These are phyloP conservation scores for Xestia xanthographa DNA, from an alignment of 2,888 invertebrate genomes.

Conservation along the genomic window DNA sequence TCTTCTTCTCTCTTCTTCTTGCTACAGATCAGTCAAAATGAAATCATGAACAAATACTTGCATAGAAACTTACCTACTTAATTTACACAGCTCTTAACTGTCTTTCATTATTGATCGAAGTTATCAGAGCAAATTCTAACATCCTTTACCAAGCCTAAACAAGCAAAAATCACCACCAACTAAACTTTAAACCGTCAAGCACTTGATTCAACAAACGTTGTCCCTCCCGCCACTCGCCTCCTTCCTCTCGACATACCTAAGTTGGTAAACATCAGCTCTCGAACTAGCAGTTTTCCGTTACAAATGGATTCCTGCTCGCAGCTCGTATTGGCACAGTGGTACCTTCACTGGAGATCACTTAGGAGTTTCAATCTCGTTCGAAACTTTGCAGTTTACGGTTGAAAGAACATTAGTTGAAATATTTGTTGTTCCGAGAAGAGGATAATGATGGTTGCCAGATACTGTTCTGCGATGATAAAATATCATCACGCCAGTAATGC, in stretches of 20 bases:
- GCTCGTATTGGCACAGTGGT: conserved; percentile 47
- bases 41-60: too few relatives aligned
- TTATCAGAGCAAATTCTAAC: neutral
- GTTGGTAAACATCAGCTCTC: conserved; percentile 43
- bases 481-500: too few relatives aligned
- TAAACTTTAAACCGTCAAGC: conserved; percentile 27
- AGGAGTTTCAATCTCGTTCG: conserved; percentile 18
- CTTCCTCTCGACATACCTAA: conserved; percentile 9
- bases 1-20: neutral
- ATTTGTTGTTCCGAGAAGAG: neutral
- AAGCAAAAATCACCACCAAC: conserved; percentile 33
- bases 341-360: conserved; percentile 47
- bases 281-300: conserved; percentile 48
- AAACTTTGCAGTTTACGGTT: conserved; percentile 36
- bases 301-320: conserved; percentile 54
- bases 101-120: too few relatives aligned
- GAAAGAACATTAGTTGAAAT: conserved; percentile 5
- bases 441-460: neutral
- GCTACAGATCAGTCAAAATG: too few relatives aligned
- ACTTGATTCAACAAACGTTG: conserved; percentile 17
- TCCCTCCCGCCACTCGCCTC: neutral
- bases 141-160: neutral
- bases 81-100: too few relatives aligned
- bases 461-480: too few relatives aligned
- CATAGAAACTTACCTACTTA: neutral